These are phyloP conservation scores for Myotis pilosus DNA, from an alignment of 2,797 vertebrate genomes.

Conservation along the genomic window DNA sequence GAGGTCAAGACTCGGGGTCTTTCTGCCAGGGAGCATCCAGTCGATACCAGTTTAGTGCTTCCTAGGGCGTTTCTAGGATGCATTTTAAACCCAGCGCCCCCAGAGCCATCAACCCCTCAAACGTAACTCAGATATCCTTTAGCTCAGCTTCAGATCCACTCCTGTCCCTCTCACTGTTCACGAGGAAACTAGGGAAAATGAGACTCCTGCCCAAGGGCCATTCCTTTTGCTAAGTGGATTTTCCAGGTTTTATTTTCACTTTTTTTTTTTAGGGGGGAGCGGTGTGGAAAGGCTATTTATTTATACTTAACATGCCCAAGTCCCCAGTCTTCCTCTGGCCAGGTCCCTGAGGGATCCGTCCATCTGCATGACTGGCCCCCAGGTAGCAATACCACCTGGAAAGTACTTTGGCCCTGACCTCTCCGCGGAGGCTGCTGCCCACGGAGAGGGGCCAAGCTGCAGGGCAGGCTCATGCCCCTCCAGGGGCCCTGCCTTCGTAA, in stretches of 20 bases:
- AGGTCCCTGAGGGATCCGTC: neutral
- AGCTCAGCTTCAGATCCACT: neutral
- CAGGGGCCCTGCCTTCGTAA: neutral
- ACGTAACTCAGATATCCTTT: neutral
- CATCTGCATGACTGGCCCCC: too few species aligned
- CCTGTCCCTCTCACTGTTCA: neutral
- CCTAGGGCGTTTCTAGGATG: neutral
- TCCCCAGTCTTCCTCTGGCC: neutral
- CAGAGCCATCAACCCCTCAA: neutral
- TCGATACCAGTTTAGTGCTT: neutral
- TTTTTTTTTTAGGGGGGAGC: neutral
- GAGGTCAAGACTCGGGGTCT: neutral
- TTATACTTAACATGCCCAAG: neutral
- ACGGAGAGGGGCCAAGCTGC: neutral
- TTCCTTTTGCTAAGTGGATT: neutral
- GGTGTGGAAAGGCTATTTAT: neutral
- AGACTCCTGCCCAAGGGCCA: neutral
- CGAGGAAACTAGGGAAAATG: neutral
- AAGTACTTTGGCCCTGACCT: neutral
- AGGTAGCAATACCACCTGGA: neutral
- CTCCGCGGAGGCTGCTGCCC: neutral
- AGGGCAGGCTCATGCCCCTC: neutral
- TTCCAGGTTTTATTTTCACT: constrained; percentile 20
- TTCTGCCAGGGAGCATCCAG: neutral
- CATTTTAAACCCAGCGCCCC: neutral